These are phyloP conservation scores for Scartelaos histophorus DNA, from an alignment of 2,113 vertebrate genomes.

Conservation along the genomic window DNA sequence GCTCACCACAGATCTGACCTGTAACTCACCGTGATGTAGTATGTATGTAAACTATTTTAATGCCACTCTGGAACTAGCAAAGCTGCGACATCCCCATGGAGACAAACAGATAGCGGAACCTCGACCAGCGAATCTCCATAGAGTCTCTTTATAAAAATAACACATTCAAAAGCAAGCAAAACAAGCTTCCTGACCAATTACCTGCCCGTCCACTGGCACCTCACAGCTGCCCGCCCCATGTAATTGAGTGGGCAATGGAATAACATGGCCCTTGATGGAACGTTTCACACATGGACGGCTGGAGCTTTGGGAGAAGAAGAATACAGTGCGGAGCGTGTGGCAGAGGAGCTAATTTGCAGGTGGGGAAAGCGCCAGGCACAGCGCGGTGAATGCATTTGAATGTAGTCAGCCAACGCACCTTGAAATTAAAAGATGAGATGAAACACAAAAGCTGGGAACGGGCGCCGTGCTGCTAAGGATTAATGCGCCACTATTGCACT, in stretches of 20 bases:
- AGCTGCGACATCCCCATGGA: too few relatives aligned
- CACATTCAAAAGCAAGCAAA: conserved; percentile 30
- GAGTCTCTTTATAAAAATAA: conserved; percentile 4
- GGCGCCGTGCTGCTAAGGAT: conserved; percentile 46
- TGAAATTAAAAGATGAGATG: conserved; percentile 71
- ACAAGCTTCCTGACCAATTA: conserved; percentile 70
- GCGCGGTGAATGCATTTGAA: conserved; percentile 44
- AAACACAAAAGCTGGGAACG: conserved; percentile 60
- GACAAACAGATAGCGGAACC: too few relatives aligned
- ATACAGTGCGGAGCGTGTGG: conserved; percentile 56
- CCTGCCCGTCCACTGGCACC: conserved; percentile 62
- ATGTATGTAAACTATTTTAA: too few relatives aligned
- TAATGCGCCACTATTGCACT: conserved; percentile 56
- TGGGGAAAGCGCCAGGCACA: conserved; percentile 57
- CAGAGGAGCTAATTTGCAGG: conserved; percentile 68
- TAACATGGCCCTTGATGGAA: conserved; percentile 73
- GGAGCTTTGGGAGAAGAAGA: conserved; percentile 37
- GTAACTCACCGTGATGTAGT: too few relatives aligned
- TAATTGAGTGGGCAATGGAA: conserved; percentile 73
- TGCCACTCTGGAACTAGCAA: too few relatives aligned
- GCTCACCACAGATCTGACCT: too few relatives aligned
- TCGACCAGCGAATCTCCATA: conserved; percentile 18
- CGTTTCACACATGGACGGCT: conserved; percentile 69
- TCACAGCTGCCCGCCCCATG: conserved; percentile 65
- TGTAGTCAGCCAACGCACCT: conserved; percentile 59